Conservation (phyloP, 2,888 invertebrate species). For the Autographa gamma region DNA sequence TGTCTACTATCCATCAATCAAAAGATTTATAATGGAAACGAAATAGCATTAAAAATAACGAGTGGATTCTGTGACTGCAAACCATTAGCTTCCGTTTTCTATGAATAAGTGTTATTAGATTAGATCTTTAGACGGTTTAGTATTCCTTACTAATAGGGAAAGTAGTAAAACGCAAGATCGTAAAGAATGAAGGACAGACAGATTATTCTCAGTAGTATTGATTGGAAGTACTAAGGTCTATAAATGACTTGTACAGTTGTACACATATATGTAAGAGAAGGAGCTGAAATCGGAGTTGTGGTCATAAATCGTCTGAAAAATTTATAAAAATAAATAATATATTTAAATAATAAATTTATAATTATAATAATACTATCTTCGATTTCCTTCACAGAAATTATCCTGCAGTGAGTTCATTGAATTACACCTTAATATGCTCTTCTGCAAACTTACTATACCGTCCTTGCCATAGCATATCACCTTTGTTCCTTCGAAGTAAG, state of each 20-base stretch:
- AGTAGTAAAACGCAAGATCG: neutral
- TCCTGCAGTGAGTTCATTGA: conserved; percentile 39
- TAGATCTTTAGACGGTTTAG: neutral
- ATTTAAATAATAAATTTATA: no score
- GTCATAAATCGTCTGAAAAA: no score
- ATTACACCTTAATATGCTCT: conserved; percentile 42
- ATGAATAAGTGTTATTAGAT: neutral
- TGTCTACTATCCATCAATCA: no score
- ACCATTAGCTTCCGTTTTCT: neutral
- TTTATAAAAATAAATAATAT: no score
- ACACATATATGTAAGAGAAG: neutral
- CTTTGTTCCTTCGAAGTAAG: neutral
- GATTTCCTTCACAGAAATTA: conserved; percentile 44
- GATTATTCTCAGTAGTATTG: neutral
- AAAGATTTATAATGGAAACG: neutral
- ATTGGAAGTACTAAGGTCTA: neutral
- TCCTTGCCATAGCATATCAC: neutral
- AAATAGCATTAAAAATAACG: neutral
- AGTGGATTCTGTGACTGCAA: neutral
- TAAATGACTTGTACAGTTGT: neutral
- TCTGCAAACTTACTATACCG: conserved; percentile 13
- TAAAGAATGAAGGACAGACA: neutral
- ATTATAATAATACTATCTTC: conserved; percentile 30
- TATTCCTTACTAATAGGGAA: neutral
- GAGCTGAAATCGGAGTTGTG: neutral